Base-by-base conservation (phyloP, 2,113 vertebrate genomes). In the Hystrix cristata region DNA sequence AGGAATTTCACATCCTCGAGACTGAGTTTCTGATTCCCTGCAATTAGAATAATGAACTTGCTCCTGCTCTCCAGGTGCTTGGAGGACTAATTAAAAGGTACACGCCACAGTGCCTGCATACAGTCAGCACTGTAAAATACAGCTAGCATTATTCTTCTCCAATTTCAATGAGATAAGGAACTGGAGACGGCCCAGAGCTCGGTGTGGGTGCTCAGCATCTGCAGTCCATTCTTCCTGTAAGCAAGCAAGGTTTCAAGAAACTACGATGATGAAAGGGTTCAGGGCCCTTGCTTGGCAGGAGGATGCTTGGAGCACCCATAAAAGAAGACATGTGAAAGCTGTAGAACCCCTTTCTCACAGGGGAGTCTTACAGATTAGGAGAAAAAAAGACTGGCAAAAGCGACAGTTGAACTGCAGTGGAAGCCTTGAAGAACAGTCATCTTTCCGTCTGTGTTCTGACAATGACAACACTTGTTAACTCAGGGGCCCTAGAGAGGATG, bases 241-340 rank as follows among this genome's bases (percentile, higher is more conserved):
- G 43, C 2, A 19, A 83, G n/a, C 59, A 19, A 5, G 51, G 15
- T 23, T 80, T 62, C 0, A 1, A 82, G 90, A 38, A 71, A 83
- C 53, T 46, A 13, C 0, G 0, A 46, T 4, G 4, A 62, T 8
- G 8, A 19, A 67, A 80, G 19, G 11, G 0, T 11, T n/a, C 5
- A 23, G 21, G 69, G 18, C 31, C 34, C 55, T 69, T 0, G 14
- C 23, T 5, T 23, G 62, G 51, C 15, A n/a, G 7, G 25, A 82
- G 62, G 38, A 38, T 38, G 38, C 38, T 38, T 38, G 38, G 38
- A 51, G 7, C 27, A n/a, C 38, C 74, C 57, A 1, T 1, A 51
- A 72, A 69, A 86, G 69, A 76, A 53, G 16, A 57, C 10, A 10
- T 78, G 21, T 64, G 69, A 88, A 91, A 74, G 80, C 31, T 46